Conservation (phyloP, 2,888 invertebrate genomes). For the Caenorhabditis afra region DNA sequence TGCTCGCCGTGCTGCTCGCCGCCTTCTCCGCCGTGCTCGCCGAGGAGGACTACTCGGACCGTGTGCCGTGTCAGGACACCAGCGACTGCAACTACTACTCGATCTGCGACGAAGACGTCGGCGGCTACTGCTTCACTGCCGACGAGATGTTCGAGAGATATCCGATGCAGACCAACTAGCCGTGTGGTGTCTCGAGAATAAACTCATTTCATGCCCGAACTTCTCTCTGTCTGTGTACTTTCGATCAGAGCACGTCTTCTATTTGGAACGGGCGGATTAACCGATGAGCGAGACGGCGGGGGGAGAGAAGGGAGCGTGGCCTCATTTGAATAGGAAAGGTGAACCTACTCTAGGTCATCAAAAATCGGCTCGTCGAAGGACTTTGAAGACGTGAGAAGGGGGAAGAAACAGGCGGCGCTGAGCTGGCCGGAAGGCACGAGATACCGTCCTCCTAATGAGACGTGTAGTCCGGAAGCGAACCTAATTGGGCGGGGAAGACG, state of each 20-base stretch:
- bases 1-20: neutral
- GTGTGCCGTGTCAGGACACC: neutral
- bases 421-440: slow-evolving; percentile 2
- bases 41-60: too few species aligned
- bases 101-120: neutral
- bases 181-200: too few species aligned
- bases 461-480: slow-evolving; percentile 8
- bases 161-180: too few species aligned
- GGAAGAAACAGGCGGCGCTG: neutral
- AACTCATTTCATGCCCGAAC: too few species aligned
- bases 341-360: slow-evolving; percentile 3
- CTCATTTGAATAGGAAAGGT: too few species aligned
- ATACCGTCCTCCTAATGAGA: neutral
- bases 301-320: too few species aligned
- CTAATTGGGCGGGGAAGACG: slow-evolving; percentile 11
- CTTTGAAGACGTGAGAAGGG: slow-evolving; percentile 2
- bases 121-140: slow-evolving; percentile 6
- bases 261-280: too few species aligned
- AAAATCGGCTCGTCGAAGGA: neutral
- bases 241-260: too few species aligned
- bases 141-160: neutral
- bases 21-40: neutral
- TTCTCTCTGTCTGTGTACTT: too few species aligned
- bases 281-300: too few species aligned
- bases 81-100: neutral